A percentile compares a stretch with the other conserved stretches of the same genome.
phyloP scores from a whole-genome alignment of 2,113 vertebrate species.

The Pangasianodon hypophthalmus region DNA sequence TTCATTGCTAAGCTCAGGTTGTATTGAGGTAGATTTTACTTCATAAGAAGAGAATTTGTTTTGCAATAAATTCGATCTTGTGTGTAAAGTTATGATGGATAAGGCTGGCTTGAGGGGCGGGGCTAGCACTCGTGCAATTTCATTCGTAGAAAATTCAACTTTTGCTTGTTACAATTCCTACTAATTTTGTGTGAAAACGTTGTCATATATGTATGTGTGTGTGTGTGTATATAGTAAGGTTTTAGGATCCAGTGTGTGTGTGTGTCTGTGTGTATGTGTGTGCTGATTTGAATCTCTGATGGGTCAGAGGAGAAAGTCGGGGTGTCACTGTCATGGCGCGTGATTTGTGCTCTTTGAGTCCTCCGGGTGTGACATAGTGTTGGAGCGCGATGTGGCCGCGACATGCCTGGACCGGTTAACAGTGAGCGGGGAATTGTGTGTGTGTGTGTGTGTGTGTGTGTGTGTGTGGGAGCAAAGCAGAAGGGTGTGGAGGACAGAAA shows the following conservation, averaged over 20 bases:
- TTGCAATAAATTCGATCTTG: too few species aligned
- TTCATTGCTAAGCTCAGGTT: neutral
- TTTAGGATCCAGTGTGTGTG: too few species aligned
- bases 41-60: too few species aligned
- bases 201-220: neutral
- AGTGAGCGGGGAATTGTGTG: constrained; percentile 6
- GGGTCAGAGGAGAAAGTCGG: neutral
- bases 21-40: neutral
- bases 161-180: too few species aligned
- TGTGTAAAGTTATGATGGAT: too few species aligned
- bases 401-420: constrained; percentile 65
- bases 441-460: constrained; percentile 22
- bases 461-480: constrained; percentile 1
- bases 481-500: constrained; percentile 15
- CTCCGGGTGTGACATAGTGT: neutral
- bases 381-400: constrained; percentile 59
- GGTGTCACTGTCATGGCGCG: neutral
- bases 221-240: too few species aligned
- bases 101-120: neutral
- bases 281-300: neutral
- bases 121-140: neutral
- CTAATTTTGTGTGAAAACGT: too few species aligned
- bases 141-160: neutral
- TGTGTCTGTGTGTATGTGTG: neutral
- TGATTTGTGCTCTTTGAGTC: neutral